Evolutionary conservation across 1,140 invertebrate species (phyloP).

Genomic region (Sipha flava): DNA sequence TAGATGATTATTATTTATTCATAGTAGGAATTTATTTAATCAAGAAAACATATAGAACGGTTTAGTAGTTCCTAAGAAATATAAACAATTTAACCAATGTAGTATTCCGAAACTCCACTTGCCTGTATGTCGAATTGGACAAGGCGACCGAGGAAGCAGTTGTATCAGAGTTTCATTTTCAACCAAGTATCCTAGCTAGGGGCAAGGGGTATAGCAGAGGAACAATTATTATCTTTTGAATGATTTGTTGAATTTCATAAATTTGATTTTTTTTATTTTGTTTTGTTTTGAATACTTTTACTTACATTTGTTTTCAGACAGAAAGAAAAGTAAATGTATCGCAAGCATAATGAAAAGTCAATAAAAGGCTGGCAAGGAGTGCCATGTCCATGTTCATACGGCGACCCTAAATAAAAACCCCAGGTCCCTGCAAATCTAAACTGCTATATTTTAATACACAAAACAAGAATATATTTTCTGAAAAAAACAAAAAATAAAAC

Average conservation of each 20-base stretch:
- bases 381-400: slow-evolving; percentile 30
- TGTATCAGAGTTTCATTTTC: slow-evolving; percentile 24
- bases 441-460: slow-evolving; percentile 25
- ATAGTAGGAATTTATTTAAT: background rate
- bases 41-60: slow-evolving; percentile 16
- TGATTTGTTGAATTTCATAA: background rate
- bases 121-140: slow-evolving; percentile 28
- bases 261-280: slow-evolving; percentile 3
- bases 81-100: background rate
- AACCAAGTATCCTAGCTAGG: slow-evolving; percentile 32
- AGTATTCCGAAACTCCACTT: slow-evolving; percentile 27
- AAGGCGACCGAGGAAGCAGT: slow-evolving; percentile 1
- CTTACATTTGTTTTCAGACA: slow-evolving; percentile 32
- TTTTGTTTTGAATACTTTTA: slow-evolving; percentile 12
- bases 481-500: slow-evolving; percentile 9
- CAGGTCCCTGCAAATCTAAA: slow-evolving; percentile 29
- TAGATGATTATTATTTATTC: background rate
- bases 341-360: slow-evolving; percentile 28
- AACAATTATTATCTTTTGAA: slow-evolving; percentile 37
- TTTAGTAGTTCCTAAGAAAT: background rate
- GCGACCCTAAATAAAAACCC: slow-evolving; percentile 29
- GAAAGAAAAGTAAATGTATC: slow-evolving; percentile 30
- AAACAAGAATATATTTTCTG: slow-evolving; percentile 22
- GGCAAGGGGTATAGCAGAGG: slow-evolving; percentile 46
- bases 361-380: slow-evolving; percentile 17